Conservation (phyloP, 2,888 invertebrate genomes). For the Allolobophora icterica region DNA sequence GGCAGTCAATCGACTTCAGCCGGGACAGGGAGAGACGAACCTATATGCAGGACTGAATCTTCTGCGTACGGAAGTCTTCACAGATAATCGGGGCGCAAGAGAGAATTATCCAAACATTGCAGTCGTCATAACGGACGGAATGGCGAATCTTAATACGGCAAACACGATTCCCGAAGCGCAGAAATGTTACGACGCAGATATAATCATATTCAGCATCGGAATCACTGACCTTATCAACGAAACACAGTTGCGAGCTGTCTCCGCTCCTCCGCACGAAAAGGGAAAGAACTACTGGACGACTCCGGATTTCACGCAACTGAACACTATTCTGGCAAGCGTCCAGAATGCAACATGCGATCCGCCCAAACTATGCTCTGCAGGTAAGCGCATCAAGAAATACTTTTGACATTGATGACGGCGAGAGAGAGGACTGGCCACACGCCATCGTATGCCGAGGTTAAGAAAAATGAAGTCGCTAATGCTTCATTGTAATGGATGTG, state of each 20-base stretch:
- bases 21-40: slow-evolving; percentile 40
- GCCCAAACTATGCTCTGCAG: slow-evolving; percentile 33
- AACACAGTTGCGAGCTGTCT: slow-evolving; percentile 33
- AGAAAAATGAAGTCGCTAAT: too few species aligned
- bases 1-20: slow-evolving; percentile 32
- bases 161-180: slow-evolving; percentile 41
- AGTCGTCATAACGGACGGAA: slow-evolving; percentile 45
- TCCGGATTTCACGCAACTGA: slow-evolving; percentile 35
- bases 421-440: too few species aligned
- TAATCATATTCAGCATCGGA: slow-evolving; percentile 43
- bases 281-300: slow-evolving; percentile 39
- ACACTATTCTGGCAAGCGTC: slow-evolving; percentile 18
- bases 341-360: slow-evolving; percentile 36
- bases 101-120: slow-evolving; percentile 38
- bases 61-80: slow-evolving; percentile 1
- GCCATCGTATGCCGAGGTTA: too few species aligned
- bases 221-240: slow-evolving; percentile 39
- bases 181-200: slow-evolving; percentile 34
- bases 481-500: too few species aligned
- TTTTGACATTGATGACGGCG: slow-evolving; percentile 33
- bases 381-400: slow-evolving; percentile 22
- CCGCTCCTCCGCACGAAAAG: slow-evolving; percentile 30
- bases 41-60: slow-evolving; percentile 35
- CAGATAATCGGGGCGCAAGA: slow-evolving; percentile 52
- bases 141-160: slow-evolving; percentile 38